phyloP scores from a whole-genome alignment of 2,113 vertebrate species.

The Trachemys scripta region DNA sequence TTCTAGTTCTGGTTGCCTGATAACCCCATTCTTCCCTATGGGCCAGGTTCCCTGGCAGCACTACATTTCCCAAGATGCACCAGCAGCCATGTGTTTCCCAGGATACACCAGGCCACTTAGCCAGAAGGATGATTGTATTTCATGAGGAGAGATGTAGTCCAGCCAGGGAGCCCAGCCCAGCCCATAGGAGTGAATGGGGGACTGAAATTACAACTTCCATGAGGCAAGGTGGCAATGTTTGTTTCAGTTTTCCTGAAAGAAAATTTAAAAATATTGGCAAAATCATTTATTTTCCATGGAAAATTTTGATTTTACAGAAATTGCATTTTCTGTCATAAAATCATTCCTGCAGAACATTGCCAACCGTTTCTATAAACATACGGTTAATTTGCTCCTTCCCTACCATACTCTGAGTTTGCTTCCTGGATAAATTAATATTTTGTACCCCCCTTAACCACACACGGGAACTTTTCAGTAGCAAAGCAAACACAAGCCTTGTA shows the following conservation, averaged over 20 bases:
- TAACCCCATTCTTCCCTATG: neutral
- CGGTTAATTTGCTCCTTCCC: neutral
- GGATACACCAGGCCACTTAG: neutral
- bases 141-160: too few relatives aligned
- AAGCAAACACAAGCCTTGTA: neutral
- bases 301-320: neutral
- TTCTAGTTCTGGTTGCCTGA: neutral
- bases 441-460: neutral
- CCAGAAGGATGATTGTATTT: too few relatives aligned
- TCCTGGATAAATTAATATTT: neutral
- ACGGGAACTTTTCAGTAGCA: neutral
- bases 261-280: too few relatives aligned
- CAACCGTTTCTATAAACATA: neutral
- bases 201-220: too few relatives aligned
- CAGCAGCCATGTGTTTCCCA: neutral
- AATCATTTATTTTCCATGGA: neutral
- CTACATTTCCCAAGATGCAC: neutral
- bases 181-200: too few relatives aligned
- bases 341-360: neutral
- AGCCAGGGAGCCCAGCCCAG: too few relatives aligned
- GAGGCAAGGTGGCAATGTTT: too few relatives aligned
- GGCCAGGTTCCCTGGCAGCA: neutral
- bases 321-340: neutral
- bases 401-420: neutral
- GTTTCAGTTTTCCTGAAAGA: too few relatives aligned